Evolutionary conservation across 2,113 vertebrate species (phyloP).

Genomic region (Mastomys natalensis): DNA sequence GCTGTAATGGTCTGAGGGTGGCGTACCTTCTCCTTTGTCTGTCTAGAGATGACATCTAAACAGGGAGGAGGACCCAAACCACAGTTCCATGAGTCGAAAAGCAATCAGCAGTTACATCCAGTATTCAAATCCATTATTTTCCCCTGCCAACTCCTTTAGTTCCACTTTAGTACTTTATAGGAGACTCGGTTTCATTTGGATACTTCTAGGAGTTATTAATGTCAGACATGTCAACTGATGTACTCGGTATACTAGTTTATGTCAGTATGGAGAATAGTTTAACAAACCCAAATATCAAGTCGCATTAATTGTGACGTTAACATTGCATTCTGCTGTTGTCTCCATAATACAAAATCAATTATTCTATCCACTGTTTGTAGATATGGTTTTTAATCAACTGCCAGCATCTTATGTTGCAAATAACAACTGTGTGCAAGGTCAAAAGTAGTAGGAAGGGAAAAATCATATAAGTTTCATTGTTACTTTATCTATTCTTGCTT

Average conservation of each 20-base stretch:
- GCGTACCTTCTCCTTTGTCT: background rate
- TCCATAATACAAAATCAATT: slow-evolving; percentile 1
- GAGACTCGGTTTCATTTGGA: background rate
- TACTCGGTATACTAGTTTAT: slow-evolving; percentile 6
- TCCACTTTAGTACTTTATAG: background rate
- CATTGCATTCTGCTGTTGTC: background rate
- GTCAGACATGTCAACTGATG: background rate
- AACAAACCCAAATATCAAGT: slow-evolving; percentile 34
- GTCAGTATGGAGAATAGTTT: background rate
- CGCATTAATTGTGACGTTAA: slow-evolving; percentile 15
- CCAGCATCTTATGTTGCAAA: background rate
- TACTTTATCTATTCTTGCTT: slow-evolving; percentile 58
- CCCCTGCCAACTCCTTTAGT: background rate
- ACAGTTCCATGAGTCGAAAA: background rate
- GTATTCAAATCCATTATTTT: slow-evolving; percentile 1
- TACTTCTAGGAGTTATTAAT: slow-evolving; percentile 26
- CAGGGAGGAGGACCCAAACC: background rate
- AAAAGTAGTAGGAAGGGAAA: slow-evolving; percentile 49
- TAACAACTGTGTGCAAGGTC: slow-evolving; percentile 58
- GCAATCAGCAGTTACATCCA: background rate
- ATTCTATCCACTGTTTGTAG: background rate
- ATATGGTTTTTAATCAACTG: slow-evolving; percentile 7
- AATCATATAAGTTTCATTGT: background rate
- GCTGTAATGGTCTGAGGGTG: background rate
- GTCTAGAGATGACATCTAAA: background rate